Percentiles rank a stretch among this genome's conserved stretches.
These are phyloP conservation scores for Glaucidium brasilianum DNA, from an alignment of 2,113 vertebrate species.

Conservation along the genomic window DNA sequence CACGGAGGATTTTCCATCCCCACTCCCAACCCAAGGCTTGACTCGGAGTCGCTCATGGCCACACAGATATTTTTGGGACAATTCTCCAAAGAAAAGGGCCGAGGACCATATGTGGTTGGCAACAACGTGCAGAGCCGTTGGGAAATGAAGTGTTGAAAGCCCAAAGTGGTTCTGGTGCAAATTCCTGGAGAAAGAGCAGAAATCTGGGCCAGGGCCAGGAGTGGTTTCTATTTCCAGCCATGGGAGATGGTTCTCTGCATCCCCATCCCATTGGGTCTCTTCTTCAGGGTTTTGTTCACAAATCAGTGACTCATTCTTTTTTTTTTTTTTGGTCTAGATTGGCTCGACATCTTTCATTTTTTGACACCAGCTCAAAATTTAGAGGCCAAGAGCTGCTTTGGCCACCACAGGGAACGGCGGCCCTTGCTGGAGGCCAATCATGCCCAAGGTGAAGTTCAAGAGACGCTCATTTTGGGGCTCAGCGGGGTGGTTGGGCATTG, in stretches of 20 bases:
- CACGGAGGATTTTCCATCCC: background rate
- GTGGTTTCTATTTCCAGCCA: background rate
- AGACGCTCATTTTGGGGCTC: background rate
- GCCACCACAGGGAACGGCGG: fast-evolving
- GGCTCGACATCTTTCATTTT: background rate
- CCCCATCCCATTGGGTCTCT: background rate
- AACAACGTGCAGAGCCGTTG: fast-evolving
- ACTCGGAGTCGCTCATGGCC: background rate
- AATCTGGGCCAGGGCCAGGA: background rate
- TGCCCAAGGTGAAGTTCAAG: background rate
- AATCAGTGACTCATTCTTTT: too few relatives aligned
- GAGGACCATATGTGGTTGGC: background rate
- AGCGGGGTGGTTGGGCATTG: background rate
- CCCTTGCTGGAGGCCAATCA: background rate
- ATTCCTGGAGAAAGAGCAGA: background rate
- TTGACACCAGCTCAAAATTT: background rate
- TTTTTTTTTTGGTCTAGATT: background rate
- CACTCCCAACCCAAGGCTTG: background rate
- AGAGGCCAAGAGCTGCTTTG: background rate
- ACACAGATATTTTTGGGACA: background rate
- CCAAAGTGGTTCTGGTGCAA: background rate
- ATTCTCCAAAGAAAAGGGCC: background rate
- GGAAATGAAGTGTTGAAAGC: background rate
- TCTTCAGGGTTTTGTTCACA: background rate
- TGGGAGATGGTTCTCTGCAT: background rate